Base-by-base conservation (phyloP, 2,888 invertebrate species). In the Pyrochroa serraticornis region DNA sequence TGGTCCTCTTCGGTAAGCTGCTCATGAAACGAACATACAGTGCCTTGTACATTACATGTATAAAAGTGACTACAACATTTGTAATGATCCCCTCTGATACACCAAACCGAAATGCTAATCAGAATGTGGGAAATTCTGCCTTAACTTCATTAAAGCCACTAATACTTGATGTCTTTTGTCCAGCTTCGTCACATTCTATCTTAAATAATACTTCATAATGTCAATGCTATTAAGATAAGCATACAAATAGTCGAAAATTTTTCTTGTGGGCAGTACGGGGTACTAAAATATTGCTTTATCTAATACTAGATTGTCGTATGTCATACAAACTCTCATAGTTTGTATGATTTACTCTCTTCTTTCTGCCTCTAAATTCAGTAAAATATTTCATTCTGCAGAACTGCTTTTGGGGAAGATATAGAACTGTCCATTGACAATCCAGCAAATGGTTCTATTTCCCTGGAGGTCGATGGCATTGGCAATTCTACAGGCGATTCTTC, bases 141-240 rank as follows among this genome's bases (percentile, higher is more conserved):
- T 22, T 12, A 64, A 36, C 35, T 64, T 64, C 60, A 63, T 63
- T 7, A 64, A 45, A 7, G 48, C 44, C 47, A 62, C 30, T 14
- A 64, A 50, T 7, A 64, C 38, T 36, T 64, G 64, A 43, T 60
- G 58, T 7, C 8, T 35, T 45, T 52, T 49, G 13, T 9, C 2
- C 8, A 61, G 34, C 37, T 43, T 43, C 35, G 31, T 36, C 8
- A 60, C 56, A 22, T 56, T 49, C 59, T 55, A 59, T 7, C 42
- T 33, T 34, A 45, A 55, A 37, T 44, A 59, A 45, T 57, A 57
- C 55, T 52, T n/a, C n/a, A n/a, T 53, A 13, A 57, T 42, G 1
- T n/a, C 1, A 10, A 54, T 36, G 8, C 32, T 36, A 31, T 54
- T 9, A 1, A 54, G 10, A 8, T 14, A 53, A 14, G 6, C 10